Evolutionary conservation across 1,140 invertebrate species (phyloP), one percentile per base, ranked within the genome.

Genomic region (Drosophila sechellia): DNA sequence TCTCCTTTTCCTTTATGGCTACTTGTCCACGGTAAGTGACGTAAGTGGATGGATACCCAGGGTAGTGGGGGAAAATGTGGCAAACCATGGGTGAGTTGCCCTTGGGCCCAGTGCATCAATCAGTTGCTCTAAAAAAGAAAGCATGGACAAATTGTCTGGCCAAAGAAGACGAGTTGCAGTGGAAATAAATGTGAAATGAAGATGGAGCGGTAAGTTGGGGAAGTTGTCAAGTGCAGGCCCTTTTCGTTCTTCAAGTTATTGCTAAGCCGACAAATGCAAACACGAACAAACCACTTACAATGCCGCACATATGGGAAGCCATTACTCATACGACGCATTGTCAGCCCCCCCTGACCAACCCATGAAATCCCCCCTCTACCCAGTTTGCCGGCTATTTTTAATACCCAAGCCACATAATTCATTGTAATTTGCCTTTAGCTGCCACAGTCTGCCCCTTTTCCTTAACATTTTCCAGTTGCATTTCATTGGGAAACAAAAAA

Each of bases 401-500:
- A 87, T 89, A 73, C 57, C 59, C 72, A 84, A 86, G 73, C 80
- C 77, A 78, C 84, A 87, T 89, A 87, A 90, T 90, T 87, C 84
- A 89, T 69, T 77, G 84, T 84, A 87, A 87, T 84, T 89, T 87
- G 83, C 79, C 71, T 79, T 81, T 63, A 54, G 60, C 64, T 65
- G 64, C 64, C 65, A 60, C 27, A 52, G 65, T 39, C 49, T 55
- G 54, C 27, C 37, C 56, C 56, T 66, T 68, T 75, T 66, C 59
- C 72, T 76, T 69, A 70, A 74, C 77, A 78, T 68, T 79, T 79
- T 66, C 69, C 84, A 89, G 79, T 74, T 87, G 84, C 79, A 90
- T 58, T 76, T 86, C 45, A 20, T 65, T 27, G 45, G 58, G 35
- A n/a, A 22, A 12, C 35, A 17, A 45, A 34, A 25, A 46, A 20